Conservation (phyloP, 2,797 vertebrate genomes). For the Okamejei kenojei region DNA sequence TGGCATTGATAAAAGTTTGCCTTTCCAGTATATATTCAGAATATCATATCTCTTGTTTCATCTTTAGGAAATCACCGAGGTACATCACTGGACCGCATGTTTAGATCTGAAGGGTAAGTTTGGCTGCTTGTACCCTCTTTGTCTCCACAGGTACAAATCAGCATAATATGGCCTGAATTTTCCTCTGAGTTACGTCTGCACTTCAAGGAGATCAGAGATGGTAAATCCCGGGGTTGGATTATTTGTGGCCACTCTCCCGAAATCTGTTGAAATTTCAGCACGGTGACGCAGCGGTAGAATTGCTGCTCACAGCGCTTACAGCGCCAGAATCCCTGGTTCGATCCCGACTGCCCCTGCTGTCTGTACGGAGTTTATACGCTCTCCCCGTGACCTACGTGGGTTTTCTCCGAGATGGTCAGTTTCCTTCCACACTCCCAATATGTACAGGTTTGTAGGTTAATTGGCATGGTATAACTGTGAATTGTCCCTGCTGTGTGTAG, state of each 20-base stretch:
- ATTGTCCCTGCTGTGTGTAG: no score
- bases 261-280: neutral
- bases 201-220: neutral
- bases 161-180: neutral
- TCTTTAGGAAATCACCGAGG: constrained; percentile 55
- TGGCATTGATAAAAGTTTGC: neutral
- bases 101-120: constrained; percentile 64
- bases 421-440: no score
- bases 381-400: no score
- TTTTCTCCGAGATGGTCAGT: no score
- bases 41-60: constrained; percentile 38
- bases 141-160: neutral
- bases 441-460: no score
- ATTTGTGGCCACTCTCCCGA: neutral
- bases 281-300: no score
- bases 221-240: neutral
- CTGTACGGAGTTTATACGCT: no score
- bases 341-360: no score
- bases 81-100: constrained; percentile 55
- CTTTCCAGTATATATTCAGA: neutral
- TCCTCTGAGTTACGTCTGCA: neutral
- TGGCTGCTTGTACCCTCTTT: neutral
- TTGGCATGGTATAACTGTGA: no score
- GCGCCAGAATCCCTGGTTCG: no score
- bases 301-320: no score